Evolutionary conservation across 2,797 vertebrate genomes (phyloP).

Genomic region (Catamblyrhynchus diadema): DNA sequence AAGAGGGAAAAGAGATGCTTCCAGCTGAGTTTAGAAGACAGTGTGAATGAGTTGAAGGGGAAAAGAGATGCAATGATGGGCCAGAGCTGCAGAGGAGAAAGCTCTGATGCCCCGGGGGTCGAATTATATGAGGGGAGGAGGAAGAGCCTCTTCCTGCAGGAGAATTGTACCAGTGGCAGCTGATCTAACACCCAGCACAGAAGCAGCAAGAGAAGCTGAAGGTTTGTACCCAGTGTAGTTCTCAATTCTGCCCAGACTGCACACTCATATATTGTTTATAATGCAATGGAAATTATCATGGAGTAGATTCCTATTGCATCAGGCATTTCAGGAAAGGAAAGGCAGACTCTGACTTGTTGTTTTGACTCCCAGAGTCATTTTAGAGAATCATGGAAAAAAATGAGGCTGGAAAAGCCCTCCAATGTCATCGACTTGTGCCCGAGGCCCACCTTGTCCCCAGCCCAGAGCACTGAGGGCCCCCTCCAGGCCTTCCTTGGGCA

Average conservation of each 20-base stretch:
- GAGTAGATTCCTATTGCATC: not conserved
- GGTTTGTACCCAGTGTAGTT: not conserved
- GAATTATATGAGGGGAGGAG: constrained; percentile 2
- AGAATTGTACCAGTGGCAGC: not conserved
- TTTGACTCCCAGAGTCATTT: not conserved
- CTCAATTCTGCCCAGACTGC: not conserved
- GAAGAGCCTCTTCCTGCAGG: not conserved
- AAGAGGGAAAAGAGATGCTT: constrained; percentile 61
- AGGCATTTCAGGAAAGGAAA: not conserved
- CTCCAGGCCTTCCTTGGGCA: not conserved
- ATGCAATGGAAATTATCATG: not conserved
- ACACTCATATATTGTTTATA: not conserved
- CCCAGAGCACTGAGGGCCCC: not conserved
- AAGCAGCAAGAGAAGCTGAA: not conserved
- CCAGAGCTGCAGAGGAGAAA: constrained; percentile 26
- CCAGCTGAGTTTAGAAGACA: constrained; percentile 52
- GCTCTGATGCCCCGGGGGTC: constrained; percentile 9
- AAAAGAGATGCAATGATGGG: constrained; percentile 43
- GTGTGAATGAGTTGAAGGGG: constrained; percentile 48
- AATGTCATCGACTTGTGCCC: accelerated
- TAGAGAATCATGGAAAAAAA: not conserved
- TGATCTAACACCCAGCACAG: not conserved
- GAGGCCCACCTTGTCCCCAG: not conserved
- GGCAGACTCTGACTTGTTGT: not conserved
- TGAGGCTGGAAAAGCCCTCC: not conserved